phyloP scores from a whole-genome alignment of 2,113 vertebrate genomes.

The Onychostruthus taczanowskii region DNA sequence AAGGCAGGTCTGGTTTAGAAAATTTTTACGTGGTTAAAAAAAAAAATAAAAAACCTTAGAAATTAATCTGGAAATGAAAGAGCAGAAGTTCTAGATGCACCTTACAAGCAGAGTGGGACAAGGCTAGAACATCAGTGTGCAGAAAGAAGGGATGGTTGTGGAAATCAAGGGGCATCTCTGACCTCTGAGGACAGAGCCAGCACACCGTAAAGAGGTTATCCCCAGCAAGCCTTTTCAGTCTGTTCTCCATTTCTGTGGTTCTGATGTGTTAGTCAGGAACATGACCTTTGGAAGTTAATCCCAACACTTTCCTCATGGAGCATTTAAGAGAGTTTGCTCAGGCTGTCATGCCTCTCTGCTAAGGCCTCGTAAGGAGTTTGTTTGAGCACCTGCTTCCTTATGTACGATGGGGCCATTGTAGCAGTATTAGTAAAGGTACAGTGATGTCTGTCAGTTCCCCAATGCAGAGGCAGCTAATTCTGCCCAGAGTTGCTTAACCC shows the following conservation, averaged over 20 bases:
- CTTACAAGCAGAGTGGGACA: neutral
- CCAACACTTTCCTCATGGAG: neutral
- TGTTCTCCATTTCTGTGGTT: neutral
- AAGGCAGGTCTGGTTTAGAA: neutral
- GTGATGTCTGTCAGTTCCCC: neutral
- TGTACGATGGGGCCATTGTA: rapidly evolving
- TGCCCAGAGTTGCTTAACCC: neutral
- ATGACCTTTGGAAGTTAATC: neutral
- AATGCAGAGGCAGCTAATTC: neutral
- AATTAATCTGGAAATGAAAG: neutral
- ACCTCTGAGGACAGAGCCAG: neutral
- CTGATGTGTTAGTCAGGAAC: neutral
- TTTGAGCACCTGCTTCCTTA: neutral
- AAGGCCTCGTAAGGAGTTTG: neutral
- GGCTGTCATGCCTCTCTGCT: neutral
- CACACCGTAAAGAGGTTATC: neutral
- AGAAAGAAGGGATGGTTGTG: neutral
- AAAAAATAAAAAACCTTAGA: neutral
- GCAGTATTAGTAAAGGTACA: neutral
- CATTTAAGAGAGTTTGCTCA: neutral
- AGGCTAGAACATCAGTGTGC: rapidly evolving
- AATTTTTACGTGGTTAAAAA: neutral
- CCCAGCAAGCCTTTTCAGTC: neutral
- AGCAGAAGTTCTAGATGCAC: neutral
- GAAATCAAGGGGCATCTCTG: neutral